Evolutionary conservation across 2,797 vertebrate genomes (phyloP).

Genomic region (Protonibea diacanthus): DNA sequence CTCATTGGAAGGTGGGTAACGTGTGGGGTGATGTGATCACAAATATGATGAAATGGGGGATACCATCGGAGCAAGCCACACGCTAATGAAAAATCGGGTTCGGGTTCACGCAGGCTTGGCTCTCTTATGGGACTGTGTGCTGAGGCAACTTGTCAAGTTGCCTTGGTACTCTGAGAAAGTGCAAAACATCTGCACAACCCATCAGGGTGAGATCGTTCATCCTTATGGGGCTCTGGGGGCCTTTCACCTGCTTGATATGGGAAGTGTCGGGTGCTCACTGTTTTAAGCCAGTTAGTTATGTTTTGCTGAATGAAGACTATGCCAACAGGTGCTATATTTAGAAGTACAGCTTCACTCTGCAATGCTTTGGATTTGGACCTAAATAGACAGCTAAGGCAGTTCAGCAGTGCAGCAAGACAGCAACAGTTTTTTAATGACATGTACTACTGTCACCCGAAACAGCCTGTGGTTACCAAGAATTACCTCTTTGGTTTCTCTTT

Average conservation of each 20-base stretch:
- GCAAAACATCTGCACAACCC: background rate
- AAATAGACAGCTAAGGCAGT: slow-evolving; percentile 5
- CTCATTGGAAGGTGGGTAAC: slow-evolving; percentile 40
- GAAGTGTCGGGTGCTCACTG: background rate
- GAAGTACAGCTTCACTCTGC: slow-evolving; percentile 1
- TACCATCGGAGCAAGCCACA: slow-evolving; percentile 11
- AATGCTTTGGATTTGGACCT: background rate
- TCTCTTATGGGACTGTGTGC: slow-evolving; percentile 3
- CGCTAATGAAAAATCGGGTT: slow-evolving; percentile 20
- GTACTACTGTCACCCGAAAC: background rate
- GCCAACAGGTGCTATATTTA: slow-evolving; percentile 8
- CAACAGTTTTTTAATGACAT: background rate
- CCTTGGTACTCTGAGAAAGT: slow-evolving; percentile 18
- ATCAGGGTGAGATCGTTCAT: slow-evolving; percentile 17
- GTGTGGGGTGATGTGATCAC: slow-evolving; percentile 38
- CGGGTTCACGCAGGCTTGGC: slow-evolving; percentile 10
- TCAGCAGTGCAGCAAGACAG: background rate
- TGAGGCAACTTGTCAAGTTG: slow-evolving; percentile 14
- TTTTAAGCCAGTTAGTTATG: background rate
- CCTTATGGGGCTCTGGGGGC: slow-evolving; percentile 12
- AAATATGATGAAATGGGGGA: slow-evolving; percentile 36
- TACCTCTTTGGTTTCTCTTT: background rate
- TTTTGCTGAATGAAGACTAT: slow-evolving; percentile 17
- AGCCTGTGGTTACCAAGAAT: background rate
- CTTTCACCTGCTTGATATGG: slow-evolving; percentile 27